Evolutionary conservation across 2,797 vertebrate genomes (phyloP), one percentile per base, ranked within the genome.

Genomic region (Fundulus diaphanus): DNA sequence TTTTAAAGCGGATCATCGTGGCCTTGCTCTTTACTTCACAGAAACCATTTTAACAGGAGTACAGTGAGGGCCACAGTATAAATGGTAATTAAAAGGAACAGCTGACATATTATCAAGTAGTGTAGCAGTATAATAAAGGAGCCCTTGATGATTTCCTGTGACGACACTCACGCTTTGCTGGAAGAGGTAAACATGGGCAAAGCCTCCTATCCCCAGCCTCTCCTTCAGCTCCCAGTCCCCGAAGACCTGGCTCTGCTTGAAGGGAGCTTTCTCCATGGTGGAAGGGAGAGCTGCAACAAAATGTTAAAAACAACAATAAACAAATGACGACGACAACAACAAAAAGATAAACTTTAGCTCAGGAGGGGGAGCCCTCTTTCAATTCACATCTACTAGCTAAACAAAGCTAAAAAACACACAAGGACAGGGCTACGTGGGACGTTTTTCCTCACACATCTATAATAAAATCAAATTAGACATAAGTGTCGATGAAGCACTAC

Each of bases 171-270:
- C 97, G 90, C 93, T 92, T 84, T 98, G 95, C 72, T 97, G 97
- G 87, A 96, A 98, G 8, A 98, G 94, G 73, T 96, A 97, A 75
- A 98, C 97, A 82, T 97, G 96, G 59, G 97, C 97, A 92, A 98
- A 98, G 8, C 96, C 96, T 73, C 97, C 97, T 48, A 95, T 96
- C 13, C 97, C 97, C 77, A 98, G 92, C 78, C 96, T 94, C 81
- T 98, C 97, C 15, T 96, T 96, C 94, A 96, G 95, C 89, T 97
- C 97, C 97, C 97, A 98, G 24, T 95, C 95, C 70, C 96, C 97
- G 87, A 96, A 97, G 83, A 59, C 83, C 79, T 93, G 92, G 87
- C 82, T 94, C 85, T 94, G 94, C 76, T 90, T 93, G 89, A 95
- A 95, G 11, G 94, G 93, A 86, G 94, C 93, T 82, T 92, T 93